phyloP scores from a whole-genome alignment of 2,888 invertebrate genomes.

The Erynnis tages region DNA sequence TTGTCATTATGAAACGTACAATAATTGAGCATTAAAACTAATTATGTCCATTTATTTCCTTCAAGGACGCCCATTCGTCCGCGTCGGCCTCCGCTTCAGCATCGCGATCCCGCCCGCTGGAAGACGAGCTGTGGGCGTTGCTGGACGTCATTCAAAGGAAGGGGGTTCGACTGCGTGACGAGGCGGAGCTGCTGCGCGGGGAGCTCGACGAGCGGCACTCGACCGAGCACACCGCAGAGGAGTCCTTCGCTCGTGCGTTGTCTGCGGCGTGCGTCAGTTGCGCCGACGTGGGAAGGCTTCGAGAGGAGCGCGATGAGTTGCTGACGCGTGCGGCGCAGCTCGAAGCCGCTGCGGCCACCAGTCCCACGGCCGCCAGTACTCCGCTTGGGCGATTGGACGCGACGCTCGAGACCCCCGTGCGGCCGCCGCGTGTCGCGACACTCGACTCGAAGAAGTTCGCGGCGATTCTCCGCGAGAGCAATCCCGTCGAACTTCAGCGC shows the following conservation, averaged over 20 bases:
- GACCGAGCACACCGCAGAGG: slow-evolving; percentile 81
- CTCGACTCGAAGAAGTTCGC: slow-evolving; percentile 89
- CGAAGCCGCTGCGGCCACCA: slow-evolving; percentile 83
- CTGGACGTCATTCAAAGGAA: slow-evolving; percentile 92
- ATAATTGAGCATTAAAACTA: no score
- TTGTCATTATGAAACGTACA: no score
- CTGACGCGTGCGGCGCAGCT: slow-evolving; percentile 88
- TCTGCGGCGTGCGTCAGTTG: slow-evolving; percentile 26
- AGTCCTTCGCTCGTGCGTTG: slow-evolving; percentile 80
- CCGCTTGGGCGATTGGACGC: slow-evolving; percentile 68
- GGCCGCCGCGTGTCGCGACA: slow-evolving; percentile 83
- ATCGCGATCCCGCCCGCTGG: slow-evolving; percentile 77
- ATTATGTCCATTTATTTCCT: no score
- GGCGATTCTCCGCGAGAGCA: slow-evolving; percentile 91
- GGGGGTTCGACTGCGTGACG: slow-evolving; percentile 86
- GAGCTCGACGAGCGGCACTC: slow-evolving; percentile 44
- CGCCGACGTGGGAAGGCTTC: slow-evolving; percentile 81
- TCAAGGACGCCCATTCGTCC: slow-evolving; percentile 86
- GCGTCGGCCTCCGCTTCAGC: slow-evolving; percentile 81
- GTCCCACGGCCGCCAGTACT: neutral
- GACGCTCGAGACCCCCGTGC: slow-evolving; percentile 84
- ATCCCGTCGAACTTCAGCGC: slow-evolving; percentile 90
- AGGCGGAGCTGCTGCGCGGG: slow-evolving; percentile 84
- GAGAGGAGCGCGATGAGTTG: slow-evolving; percentile 88
- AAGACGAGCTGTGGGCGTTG: slow-evolving; percentile 92